These are phyloP conservation scores for Hesperophylax magnus DNA, from an alignment of 1,140 invertebrate genomes.

Conservation along the genomic window DNA sequence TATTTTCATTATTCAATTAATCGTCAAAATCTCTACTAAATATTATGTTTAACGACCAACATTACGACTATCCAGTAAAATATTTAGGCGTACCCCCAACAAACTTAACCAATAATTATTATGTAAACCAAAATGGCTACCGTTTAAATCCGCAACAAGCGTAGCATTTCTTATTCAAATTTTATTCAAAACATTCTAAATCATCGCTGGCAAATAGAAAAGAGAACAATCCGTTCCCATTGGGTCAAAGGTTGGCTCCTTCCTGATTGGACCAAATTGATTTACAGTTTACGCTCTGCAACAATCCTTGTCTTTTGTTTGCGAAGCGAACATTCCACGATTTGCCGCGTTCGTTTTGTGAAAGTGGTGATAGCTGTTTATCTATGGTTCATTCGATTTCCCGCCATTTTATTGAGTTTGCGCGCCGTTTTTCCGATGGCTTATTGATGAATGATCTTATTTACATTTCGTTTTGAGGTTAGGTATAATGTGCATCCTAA, in stretches of 20 bases:
- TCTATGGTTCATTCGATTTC: slow-evolving; percentile 7
- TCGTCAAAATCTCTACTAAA: too few relatives aligned
- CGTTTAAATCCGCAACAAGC: background rate
- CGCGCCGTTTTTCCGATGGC: background rate
- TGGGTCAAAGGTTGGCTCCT: slow-evolving; percentile 1
- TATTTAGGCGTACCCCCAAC: too few relatives aligned
- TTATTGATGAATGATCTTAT: too few relatives aligned
- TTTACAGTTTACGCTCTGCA: background rate
- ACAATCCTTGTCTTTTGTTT: background rate
- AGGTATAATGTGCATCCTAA: too few relatives aligned
- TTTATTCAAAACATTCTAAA: background rate
- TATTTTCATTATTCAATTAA: too few relatives aligned
- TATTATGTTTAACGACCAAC: too few relatives aligned
- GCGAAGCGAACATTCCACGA: background rate
- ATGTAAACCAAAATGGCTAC: background rate
- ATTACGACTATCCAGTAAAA: too few relatives aligned
- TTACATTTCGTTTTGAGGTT: too few relatives aligned
- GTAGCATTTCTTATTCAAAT: slow-evolving; percentile 24
- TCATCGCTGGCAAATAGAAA: background rate
- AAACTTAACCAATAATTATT: too few relatives aligned
- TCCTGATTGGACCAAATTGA: background rate
- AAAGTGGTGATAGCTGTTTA: slow-evolving; percentile 1
- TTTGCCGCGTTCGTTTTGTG: slow-evolving; percentile 2
- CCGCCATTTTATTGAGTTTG: background rate
- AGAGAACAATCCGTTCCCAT: background rate